phyloP scores from a whole-genome alignment of 2,888 invertebrate species.

The Dimorphilus gyrociliatus region DNA sequence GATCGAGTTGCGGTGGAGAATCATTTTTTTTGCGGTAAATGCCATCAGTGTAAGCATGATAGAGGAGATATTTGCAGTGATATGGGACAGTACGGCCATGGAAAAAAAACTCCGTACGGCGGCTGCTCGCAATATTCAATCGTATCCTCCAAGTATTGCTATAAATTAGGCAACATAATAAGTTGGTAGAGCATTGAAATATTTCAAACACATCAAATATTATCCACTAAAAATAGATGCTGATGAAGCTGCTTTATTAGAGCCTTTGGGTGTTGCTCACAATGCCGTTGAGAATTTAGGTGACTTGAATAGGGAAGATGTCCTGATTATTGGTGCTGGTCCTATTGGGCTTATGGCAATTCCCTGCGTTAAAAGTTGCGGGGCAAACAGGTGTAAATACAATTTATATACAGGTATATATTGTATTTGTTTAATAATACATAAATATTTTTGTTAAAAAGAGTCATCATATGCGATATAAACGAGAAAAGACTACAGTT shows the following conservation, averaged over 20 bases:
- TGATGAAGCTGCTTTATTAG: conserved; percentile 24
- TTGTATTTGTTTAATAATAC: background rate
- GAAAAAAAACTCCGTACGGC: conserved; percentile 22
- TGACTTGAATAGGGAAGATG: conserved; percentile 19
- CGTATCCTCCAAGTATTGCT: conserved; percentile 23
- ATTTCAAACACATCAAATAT: background rate
- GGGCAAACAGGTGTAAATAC: conserved; percentile 18
- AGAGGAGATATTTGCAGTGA: conserved; percentile 20
- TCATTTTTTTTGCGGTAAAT: conserved; percentile 24
- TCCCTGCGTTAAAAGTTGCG: conserved; percentile 21
- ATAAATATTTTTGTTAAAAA: conserved; percentile 6
- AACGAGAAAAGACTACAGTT: conserved; percentile 24
- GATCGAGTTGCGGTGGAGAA: conserved; percentile 26
- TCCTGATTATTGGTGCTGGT: conserved; percentile 26
- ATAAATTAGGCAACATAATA: conserved; percentile 16
- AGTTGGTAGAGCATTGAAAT: conserved; percentile 12
- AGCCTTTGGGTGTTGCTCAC: conserved; percentile 29
- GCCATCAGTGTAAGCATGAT: conserved; percentile 22
- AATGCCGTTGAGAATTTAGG: conserved; percentile 24
- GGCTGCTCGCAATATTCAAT: conserved; percentile 28
- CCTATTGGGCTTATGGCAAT: conserved; percentile 25
- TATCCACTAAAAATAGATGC: conserved; percentile 11
- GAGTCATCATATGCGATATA: conserved; percentile 26
- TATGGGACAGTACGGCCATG: conserved; percentile 32
- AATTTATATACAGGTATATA: background rate